Evolutionary conservation across 2,113 vertebrate genomes (phyloP), one percentile per base, ranked within the genome.

Genomic region (Tachuris rubrigastra): DNA sequence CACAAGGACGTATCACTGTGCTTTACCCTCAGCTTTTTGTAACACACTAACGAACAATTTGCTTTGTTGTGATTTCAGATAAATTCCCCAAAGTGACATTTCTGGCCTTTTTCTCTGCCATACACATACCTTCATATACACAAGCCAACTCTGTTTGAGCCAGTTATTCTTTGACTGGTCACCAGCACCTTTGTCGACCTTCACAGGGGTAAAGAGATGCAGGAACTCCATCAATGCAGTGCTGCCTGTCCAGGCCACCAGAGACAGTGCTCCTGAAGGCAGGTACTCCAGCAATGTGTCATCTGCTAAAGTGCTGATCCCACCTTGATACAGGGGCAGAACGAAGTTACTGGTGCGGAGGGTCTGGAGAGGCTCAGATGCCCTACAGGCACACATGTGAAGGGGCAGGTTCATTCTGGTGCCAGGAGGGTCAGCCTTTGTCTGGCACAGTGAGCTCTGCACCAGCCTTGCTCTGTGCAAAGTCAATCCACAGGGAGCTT

Each of bases 361-460:
- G 8, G 3, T 21, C 60, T 62, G 35, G 47, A 55, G 35, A 52
- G 6, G 6, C 35, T 68, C 2, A 1, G 27, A 5, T 6, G 5
- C 8, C 21, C 0, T 0, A 27, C 0, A 1, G 50, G 15, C 19
- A 18, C 7, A 1, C 1, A 5, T 35, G 46, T 35, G 5, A n/a
- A 46, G 27, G 25, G 18, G 8, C 30, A 74, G 23, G 44, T 18
- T 73, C 0, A 0, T 27, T 14, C 46, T 47, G 75, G 23, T 5
- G 11, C 9, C 4, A 0, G 22, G 35, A 58, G 23, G 24, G 58
- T 14, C 23, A 50, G 49, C 25, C 3, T 6, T 41, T 5, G 23
- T 8, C 59, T 0, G 4, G 42, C 78, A n/a, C 46, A 46, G 68
- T 1, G 0, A 33, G 28, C 28, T 30, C 44, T 65, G 17, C 30